Base-by-base conservation (phyloP, 2,113 vertebrate genomes). In the Siniperca knerii region DNA sequence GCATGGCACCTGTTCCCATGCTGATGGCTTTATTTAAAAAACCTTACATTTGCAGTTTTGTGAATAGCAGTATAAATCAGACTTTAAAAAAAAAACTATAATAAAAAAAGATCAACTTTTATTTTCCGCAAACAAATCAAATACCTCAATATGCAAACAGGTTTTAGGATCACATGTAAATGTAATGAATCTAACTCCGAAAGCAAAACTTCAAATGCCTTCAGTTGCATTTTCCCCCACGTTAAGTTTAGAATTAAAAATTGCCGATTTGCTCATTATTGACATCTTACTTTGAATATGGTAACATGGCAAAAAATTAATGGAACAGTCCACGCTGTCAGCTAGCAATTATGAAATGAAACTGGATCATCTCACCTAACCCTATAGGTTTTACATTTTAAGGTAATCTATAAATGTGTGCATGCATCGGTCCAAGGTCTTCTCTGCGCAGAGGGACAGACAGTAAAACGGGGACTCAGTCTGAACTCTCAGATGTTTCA, bases 401-500 rank as follows among this genome's bases (percentile, higher is more conserved):
- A 18, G 4, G 67, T 29, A 5, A 37, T 40, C 6, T 52, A 3
- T 8, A 6, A 3, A 16, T 18, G 0, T 33, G 23, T 21, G 29
- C 77, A 16, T 48, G 16, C 40, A 77, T 68, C 35, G 23, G 44
- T 18, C 1, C 5, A 10, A 65, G 5, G 29, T 16, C 50, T 52
- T 60, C 16, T 54, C 33, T 20, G 7, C 62, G 46, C 18, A 83
- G 11, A 52, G 5, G 6, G 6, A 23, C n/a, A 60, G 76, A n/a
- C 25, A 40, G 2, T 23, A 16, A 57, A 70, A 52, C 13, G 21
- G 67, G 70, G 15, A 77, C 68, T 80, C 44, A 21, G 12, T 15
- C 52, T 87, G 85, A 87, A 87, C 76, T 78, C 52, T 77, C 7
- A 21, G 15, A 77, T 54, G 78, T 67, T 62, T 79, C 62, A 83